phyloP scores from a whole-genome alignment of 2,113 vertebrate genomes.

The Bufo bufo region DNA sequence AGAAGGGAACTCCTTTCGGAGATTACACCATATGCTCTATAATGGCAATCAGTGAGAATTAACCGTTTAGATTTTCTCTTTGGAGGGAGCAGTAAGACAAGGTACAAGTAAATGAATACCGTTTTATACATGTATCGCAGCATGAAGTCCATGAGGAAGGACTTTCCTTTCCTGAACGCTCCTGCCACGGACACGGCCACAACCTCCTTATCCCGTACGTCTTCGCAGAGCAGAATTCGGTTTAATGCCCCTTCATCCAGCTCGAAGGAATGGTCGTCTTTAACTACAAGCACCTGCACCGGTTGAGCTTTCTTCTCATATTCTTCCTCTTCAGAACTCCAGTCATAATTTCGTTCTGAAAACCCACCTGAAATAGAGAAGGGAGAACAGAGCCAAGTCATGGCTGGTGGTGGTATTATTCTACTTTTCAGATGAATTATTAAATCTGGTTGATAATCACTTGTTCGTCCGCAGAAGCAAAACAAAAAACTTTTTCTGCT shows the following conservation, averaged over 20 bases:
- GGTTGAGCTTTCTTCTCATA: constrained; percentile 87
- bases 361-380: constrained; percentile 73
- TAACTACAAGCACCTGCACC: constrained; percentile 93
- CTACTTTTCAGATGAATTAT: too few species aligned
- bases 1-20: too few species aligned
- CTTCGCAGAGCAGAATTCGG: constrained; percentile 89
- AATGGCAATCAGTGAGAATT: too few species aligned
- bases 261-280: constrained; percentile 96
- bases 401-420: neutral
- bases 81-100: neutral
- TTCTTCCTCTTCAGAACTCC: constrained; percentile 97
- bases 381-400: neutral
- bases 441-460: too few species aligned
- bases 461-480: neutral
- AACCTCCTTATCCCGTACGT: constrained; percentile 90
- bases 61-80: neutral
- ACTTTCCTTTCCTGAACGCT: constrained; percentile 97
- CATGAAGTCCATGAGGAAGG: constrained; percentile 99
- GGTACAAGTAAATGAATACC: constrained; percentile 66
- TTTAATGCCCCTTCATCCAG: constrained; percentile 90
- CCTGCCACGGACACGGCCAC: constrained; percentile 95
- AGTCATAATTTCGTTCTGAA: constrained; percentile 86
- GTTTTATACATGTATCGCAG: constrained; percentile 97
- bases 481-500: neutral
- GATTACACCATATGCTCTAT: too few species aligned